Percentiles rank a stretch among this genome's conserved stretches.
phyloP scores from a whole-genome alignment of 1,140 invertebrate genomes.

The Brachionus asplanchnoidis region DNA sequence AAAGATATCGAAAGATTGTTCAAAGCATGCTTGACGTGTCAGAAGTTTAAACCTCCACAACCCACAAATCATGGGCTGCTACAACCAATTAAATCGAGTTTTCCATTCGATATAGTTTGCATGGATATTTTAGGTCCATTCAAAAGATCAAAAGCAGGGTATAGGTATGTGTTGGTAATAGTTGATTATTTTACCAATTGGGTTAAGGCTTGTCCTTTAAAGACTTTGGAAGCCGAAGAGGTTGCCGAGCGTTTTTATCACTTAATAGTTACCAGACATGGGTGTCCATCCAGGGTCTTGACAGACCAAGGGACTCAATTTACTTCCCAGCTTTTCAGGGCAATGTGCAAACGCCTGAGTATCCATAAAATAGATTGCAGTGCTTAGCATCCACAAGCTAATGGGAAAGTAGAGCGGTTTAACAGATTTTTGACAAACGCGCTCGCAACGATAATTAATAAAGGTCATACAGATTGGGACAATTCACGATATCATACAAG shows the following conservation, averaged over 20 bases:
- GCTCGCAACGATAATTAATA: not conserved
- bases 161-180: no score
- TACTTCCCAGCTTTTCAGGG: not conserved
- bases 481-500: not conserved
- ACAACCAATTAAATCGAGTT: not conserved
- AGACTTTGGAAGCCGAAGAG: no score
- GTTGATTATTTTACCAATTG: no score
- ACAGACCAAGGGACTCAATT: not conserved
- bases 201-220: no score
- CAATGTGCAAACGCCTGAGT: not conserved
- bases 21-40: not conserved
- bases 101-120: not conserved
- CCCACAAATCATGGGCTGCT: not conserved
- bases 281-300: no score
- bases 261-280: no score
- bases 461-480: no score
- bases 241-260: no score
- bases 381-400: slow-evolving; percentile 45
- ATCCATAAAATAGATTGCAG: slow-evolving; percentile 44
- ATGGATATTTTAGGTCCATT: slow-evolving; percentile 45
- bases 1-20: no score
- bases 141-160: slow-evolving; percentile 43
- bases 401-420: slow-evolving; percentile 43
- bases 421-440: not conserved
- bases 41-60: no score